phyloP scores from a whole-genome alignment of 2,888 invertebrate genomes.

The Drosophila maculinotata region DNA sequence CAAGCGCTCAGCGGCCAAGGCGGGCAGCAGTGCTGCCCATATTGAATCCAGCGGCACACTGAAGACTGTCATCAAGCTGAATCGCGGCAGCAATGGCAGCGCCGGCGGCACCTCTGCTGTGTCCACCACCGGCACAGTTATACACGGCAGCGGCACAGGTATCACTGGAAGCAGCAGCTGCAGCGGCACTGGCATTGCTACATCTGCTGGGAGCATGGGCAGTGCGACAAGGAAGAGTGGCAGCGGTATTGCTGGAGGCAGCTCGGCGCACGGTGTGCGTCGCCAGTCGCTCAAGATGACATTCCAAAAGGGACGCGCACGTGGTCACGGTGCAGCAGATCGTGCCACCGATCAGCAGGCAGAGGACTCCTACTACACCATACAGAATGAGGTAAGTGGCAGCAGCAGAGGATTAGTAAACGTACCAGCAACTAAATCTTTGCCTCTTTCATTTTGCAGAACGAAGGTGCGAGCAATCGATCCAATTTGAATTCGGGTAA shows the following conservation, averaged over 20 bases:
- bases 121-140: conserved; percentile 58
- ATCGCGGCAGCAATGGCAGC: conserved; percentile 84
- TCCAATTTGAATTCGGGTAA: conserved; percentile 59
- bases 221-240: no score
- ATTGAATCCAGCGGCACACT: conserved; percentile 91
- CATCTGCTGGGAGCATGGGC: conserved; percentile 12
- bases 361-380: conserved; percentile 88
- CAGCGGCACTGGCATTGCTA: conserved; percentile 8
- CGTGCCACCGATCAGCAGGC: conserved; percentile 80
- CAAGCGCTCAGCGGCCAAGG: conserved; percentile 71
- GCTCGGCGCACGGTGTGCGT: conserved; percentile 69
- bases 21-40: conserved; percentile 61
- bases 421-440: conserved; percentile 19
- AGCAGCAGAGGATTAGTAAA: neutral
- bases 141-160: conserved; percentile 51
- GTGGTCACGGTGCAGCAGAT: conserved; percentile 85
- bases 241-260: conserved; percentile 35
- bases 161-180: neutral
- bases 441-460: conserved; percentile 83
- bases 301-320: conserved; percentile 89
- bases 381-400: conserved; percentile 88
- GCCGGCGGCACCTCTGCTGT: conserved; percentile 50
- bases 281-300: conserved; percentile 92
- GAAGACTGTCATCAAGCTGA: conserved; percentile 93
- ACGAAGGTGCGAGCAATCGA: conserved; percentile 85